Conservation (phyloP, 30 jellyfish, hydroid and myxozoan species). For the Turritopsis rubra region DNA sequence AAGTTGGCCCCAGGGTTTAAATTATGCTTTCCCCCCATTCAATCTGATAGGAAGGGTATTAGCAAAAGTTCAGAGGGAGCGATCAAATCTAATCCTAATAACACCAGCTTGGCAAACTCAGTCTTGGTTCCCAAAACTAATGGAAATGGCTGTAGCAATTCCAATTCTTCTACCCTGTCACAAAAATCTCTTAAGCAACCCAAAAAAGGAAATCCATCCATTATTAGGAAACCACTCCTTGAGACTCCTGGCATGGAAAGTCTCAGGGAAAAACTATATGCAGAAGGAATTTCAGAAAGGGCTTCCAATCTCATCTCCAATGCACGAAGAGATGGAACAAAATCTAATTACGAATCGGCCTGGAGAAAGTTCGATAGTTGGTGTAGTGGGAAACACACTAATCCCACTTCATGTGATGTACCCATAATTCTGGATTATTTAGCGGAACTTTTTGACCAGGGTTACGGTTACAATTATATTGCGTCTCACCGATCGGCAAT, state of each 20-base stretch:
- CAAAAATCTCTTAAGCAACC: slow-evolving; percentile 13
- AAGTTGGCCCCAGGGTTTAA: not conserved
- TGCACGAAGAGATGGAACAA: slow-evolving; percentile 9
- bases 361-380: slow-evolving; percentile 25
- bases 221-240: not conserved
- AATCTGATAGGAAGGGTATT: slow-evolving; percentile 21
- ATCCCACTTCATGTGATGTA: slow-evolving; percentile 27
- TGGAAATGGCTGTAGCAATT: slow-evolving; percentile 9
- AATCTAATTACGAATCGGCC: slow-evolving; percentile 29
- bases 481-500: slow-evolving; percentile 18
- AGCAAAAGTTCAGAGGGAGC: slow-evolving; percentile 17
- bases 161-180: slow-evolving; percentile 18
- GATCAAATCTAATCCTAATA: slow-evolving; percentile 1
- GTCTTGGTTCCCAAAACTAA: slow-evolving; percentile 21
- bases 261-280: slow-evolving; percentile 11
- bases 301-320: slow-evolving; percentile 25
- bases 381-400: slow-evolving; percentile 9
- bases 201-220: not conserved
- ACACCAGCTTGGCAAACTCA: slow-evolving; percentile 36
- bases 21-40: slow-evolving; percentile 33
- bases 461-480: slow-evolving; percentile 1
- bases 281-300: slow-evolving; percentile 21
- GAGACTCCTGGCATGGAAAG: slow-evolving; percentile 34
- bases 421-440: slow-evolving; percentile 1
- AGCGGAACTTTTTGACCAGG: slow-evolving; percentile 1